These are phyloP conservation scores for Oscheius sp. DNA, from an alignment of 2,888 invertebrate genomes.

Conservation along the genomic window DNA sequence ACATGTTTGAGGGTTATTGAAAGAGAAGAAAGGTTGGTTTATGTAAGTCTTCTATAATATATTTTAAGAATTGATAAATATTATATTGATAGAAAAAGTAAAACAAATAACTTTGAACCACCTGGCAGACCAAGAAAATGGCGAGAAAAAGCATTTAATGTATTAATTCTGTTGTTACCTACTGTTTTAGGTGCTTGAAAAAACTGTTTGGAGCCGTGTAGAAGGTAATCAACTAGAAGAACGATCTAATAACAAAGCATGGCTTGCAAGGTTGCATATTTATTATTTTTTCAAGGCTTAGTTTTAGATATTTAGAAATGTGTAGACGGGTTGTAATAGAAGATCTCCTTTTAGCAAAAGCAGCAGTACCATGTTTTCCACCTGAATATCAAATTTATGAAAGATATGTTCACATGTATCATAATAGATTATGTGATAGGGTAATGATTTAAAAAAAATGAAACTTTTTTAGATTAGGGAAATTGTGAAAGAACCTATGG, in stretches of 20 bases:
- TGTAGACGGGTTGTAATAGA: conserved; percentile 60
- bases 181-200: conserved; percentile 75
- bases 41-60: background rate
- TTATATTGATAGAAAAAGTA: conserved; percentile 81
- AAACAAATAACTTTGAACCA: conserved; percentile 85
- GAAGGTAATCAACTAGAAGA: conserved; percentile 83
- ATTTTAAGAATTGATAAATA: conserved; percentile 80
- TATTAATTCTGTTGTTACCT: background rate
- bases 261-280: conserved; percentile 78
- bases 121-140: conserved; percentile 86
- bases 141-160: conserved; percentile 54
- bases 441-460: conserved; percentile 41
- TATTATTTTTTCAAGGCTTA: background rate
- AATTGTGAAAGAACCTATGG: conserved; percentile 84
- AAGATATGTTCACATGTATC: conserved; percentile 91
- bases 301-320: conserved; percentile 82
- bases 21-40: conserved; percentile 84
- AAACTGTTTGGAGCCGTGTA: conserved; percentile 75
- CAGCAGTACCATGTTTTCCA: conserved; percentile 86
- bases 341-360: conserved; percentile 67
- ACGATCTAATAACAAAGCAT: conserved; percentile 87
- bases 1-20: conserved; percentile 95
- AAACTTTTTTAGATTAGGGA: conserved; percentile 79
- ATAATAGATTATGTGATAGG: conserved; percentile 78
- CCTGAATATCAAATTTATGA: conserved; percentile 91